Conservation (phyloP, 1,140 invertebrate species). For the Maconellicoccus hirsutus region DNA sequence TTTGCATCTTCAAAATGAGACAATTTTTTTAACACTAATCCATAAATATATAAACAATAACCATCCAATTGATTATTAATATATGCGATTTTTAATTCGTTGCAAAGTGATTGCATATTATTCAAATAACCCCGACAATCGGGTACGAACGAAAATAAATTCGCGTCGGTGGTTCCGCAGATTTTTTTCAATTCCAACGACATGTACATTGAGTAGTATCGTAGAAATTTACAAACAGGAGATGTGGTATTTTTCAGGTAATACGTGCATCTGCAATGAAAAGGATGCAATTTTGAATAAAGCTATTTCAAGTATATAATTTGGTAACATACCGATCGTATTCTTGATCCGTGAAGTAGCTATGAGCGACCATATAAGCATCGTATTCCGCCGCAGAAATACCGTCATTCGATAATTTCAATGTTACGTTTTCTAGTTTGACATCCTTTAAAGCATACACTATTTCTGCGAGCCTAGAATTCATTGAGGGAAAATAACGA, state of each 20-base stretch:
- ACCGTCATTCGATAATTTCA: background rate
- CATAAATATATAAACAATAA: slow-evolving; percentile 81
- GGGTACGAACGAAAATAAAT: background rate
- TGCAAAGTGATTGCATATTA: background rate
- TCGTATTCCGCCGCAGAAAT: background rate
- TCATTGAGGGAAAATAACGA: background rate
- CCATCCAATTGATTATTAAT: slow-evolving; percentile 55
- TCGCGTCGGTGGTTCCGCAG: background rate
- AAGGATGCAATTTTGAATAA: background rate
- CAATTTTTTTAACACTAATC: slow-evolving; percentile 78
- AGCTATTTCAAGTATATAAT: background rate
- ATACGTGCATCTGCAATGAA: background rate
- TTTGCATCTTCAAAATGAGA: slow-evolving; percentile 61
- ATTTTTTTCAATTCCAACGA: slow-evolving; percentile 11
- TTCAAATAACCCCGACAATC: background rate
- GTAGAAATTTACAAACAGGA: slow-evolving; percentile 4
- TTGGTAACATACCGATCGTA: background rate
- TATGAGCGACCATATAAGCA: background rate
- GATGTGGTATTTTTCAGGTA: background rate
- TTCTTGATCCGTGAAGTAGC: slow-evolving; percentile 14
- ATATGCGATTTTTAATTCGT: slow-evolving; percentile 5
- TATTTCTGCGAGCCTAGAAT: background rate
- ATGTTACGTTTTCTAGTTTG: background rate
- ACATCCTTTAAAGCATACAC: background rate
- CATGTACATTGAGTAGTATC: slow-evolving; percentile 2